Evolutionary conservation across 1,140 invertebrate species (phyloP), one percentile per base, ranked within the genome.

Genomic region (Drosophila nikananu): DNA sequence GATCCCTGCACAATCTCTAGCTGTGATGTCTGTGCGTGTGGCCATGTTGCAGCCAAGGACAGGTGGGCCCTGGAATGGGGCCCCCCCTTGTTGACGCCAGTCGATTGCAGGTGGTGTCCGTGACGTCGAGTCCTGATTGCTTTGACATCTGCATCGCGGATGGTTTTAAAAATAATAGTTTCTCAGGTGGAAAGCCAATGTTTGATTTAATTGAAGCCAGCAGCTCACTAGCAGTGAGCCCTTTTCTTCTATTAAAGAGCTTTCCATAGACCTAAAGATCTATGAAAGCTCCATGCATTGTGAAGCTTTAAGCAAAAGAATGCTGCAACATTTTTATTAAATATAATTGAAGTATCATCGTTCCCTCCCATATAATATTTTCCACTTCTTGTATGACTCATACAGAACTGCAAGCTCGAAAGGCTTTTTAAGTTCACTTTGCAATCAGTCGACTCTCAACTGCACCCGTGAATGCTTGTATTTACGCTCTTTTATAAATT

Each of bases 1-100:
- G n/a, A 67, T 66, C 41, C 44, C n/a, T 32, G 37, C 98, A 54
- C 49, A 63, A 21, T 62, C 57, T 42, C 42, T 23, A 37, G 21
- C 35, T n/a, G 35, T 37, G 17, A 46, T 42, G 42, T 37, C 30
- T n/a, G 23, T 67, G 62, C 73, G 68, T 81, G 61, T 77, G 46
- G 42, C 19, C 27, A 49, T 60, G 41, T 39, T 71, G 55, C 42
- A 51, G 35, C 35, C 74, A 64, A 60, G 52, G 63, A 48, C 61
- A 71, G 67, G 67, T 71, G 65, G 44, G 19, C 13, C 12, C 39
- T 51, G 52, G 54, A 12, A 57, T n/a, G 51, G 51, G 37, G 8
- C n/a, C 5, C 57, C 57, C 61, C 46, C 48, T 68, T 61, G 61
- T 79, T 83, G 81, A 76, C 71, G 81, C 64, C 82, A 78, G 48